Evolutionary conservation across 1,140 invertebrate species (phyloP).

Genomic region (Frieseomelitta varia): DNA sequence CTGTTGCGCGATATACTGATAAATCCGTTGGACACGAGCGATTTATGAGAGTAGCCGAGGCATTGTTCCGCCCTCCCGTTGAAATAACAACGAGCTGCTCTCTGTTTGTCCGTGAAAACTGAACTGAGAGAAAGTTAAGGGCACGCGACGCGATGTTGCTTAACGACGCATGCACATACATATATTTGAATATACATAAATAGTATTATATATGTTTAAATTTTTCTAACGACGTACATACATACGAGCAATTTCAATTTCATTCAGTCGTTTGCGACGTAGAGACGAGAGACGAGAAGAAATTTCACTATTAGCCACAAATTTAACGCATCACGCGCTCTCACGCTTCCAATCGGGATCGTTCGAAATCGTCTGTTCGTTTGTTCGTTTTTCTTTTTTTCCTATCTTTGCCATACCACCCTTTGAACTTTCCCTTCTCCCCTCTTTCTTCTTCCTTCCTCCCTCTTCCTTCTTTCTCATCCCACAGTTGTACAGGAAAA

Average conservation of each 20-base stretch:
- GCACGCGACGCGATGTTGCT: neutral
- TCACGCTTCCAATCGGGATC: neutral
- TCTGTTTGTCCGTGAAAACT: neutral
- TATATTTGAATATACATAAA: neutral
- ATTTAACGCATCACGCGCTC: too few species aligned
- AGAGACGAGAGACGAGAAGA: neutral
- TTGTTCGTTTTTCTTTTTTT: constrained; percentile 10
- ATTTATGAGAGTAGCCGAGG: neutral
- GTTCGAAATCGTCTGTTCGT: constrained; percentile 2
- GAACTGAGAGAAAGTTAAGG: too few species aligned
- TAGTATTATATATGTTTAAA: too few species aligned
- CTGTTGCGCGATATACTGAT: constrained; percentile 16
- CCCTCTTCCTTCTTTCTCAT: neutral
- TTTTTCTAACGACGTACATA: too few species aligned
- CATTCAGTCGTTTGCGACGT: too few species aligned
- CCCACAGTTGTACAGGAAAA: neutral
- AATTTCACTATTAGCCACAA: neutral
- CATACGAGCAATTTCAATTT: neutral
- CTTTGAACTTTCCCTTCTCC: neutral
- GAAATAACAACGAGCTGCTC: neutral
- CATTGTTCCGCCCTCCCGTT: neutral
- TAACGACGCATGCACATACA: neutral
- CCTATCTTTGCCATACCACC: neutral
- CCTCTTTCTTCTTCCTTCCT: neutral
- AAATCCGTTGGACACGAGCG: constrained; percentile 1